A percentile compares a stretch with the other conserved stretches of the same genome.
Evolutionary conservation across 2,797 vertebrate species (phyloP).

Genomic region (Hippocampus kuda): DNA sequence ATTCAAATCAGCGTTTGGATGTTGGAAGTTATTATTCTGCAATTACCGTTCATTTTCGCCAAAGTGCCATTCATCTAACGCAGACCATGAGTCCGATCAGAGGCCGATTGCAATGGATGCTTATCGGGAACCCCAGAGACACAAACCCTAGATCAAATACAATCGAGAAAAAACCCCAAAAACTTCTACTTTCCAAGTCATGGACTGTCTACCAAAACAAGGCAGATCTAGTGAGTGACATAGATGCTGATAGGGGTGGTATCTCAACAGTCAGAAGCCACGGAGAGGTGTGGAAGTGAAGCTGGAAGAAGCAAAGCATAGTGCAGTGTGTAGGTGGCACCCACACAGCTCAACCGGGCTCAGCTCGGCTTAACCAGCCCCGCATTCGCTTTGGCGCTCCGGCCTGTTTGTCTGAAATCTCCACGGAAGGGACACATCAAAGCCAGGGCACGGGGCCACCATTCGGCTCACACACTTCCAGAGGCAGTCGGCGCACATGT

Average conservation of each 20-base stretch:
- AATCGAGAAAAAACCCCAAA: not conserved
- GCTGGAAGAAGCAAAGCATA: slow-evolving; percentile 45
- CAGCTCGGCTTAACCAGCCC: slow-evolving; percentile 33
- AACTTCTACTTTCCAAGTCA: not conserved
- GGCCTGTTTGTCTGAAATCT: slow-evolving; percentile 52
- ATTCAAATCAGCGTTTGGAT: not conserved
- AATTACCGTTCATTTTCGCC: not conserved
- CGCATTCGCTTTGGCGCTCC: slow-evolving; percentile 45
- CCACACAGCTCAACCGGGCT: slow-evolving; percentile 43
- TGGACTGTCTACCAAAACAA: not conserved
- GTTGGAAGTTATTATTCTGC: not conserved
- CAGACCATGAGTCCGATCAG: not conserved
- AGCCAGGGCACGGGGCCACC: slow-evolving; percentile 53
- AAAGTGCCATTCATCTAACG: not conserved
- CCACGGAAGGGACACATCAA: slow-evolving; percentile 64
- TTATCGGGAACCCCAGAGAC: not conserved
- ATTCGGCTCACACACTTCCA: slow-evolving; percentile 36
- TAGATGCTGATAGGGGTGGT: slow-evolving; percentile 22
- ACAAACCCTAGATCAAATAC: not conserved
- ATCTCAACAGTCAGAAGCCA: slow-evolving; percentile 20
- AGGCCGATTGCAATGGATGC: not conserved
- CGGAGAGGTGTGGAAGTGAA: slow-evolving; percentile 42
- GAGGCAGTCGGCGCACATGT: slow-evolving; percentile 31
- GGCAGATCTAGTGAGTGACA: not conserved
- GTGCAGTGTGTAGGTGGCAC: slow-evolving; percentile 53